Evolutionary conservation across 2,113 vertebrate species (phyloP).

Genomic region (Xenopus laevis): DNA sequence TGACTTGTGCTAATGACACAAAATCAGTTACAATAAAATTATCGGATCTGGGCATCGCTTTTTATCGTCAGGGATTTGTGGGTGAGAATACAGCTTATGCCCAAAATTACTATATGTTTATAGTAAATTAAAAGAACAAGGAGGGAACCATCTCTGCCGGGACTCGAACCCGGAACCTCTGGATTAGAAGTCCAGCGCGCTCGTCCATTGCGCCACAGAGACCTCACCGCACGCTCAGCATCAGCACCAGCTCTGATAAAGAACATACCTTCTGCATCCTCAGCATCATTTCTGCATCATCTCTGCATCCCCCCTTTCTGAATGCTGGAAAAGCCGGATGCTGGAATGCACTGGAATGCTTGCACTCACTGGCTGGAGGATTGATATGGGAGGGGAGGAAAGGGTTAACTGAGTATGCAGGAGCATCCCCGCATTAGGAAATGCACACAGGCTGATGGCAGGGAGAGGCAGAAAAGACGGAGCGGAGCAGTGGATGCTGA

Average conservation of each 20-base stretch:
- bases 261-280: slow-evolving; percentile 55
- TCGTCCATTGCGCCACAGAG: slow-evolving; percentile 99
- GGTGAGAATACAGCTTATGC: background rate
- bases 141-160: slow-evolving; percentile 95
- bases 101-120: background rate
- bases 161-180: slow-evolving; percentile 99
- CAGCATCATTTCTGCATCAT: slow-evolving; percentile 45
- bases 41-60: too few species aligned
- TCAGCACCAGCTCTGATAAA: slow-evolving; percentile 70
- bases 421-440: slow-evolving; percentile 1
- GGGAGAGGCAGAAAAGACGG: slow-evolving; percentile 11
- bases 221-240: slow-evolving; percentile 72
- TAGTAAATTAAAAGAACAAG: slow-evolving; percentile 62
- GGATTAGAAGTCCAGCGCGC: slow-evolving; percentile 99
- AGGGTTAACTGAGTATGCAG: slow-evolving; percentile 9
- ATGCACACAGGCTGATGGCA: background rate
- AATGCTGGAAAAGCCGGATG: slow-evolving; percentile 51
- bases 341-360: slow-evolving; percentile 35
- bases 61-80: background rate
- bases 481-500: background rate
- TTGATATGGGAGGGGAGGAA: slow-evolving; percentile 22
- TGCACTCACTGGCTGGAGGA: slow-evolving; percentile 20
- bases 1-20: too few species aligned
- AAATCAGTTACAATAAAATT: too few species aligned
- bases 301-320: slow-evolving; percentile 45